Conservation (phyloP, 2,888 invertebrate genomes). For the Agrochola circellaris region DNA sequence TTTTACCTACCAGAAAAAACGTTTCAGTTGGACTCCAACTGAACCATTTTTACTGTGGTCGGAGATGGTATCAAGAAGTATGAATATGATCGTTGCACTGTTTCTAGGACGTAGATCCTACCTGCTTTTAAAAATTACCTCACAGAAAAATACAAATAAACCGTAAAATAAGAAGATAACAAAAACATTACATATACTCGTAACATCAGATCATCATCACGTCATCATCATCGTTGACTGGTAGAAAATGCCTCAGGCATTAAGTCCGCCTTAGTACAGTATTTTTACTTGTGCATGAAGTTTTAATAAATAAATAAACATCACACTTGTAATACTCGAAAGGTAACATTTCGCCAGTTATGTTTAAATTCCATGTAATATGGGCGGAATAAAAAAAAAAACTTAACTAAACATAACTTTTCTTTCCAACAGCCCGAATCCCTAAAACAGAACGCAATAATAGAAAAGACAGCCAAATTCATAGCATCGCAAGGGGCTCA, state of each 20-base stretch:
- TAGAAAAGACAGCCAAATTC: slow-evolving; percentile 98
- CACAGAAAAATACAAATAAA: not conserved
- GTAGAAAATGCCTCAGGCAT: no score
- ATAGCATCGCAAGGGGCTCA: slow-evolving; percentile 97
- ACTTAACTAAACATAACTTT: not conserved
- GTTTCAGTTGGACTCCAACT: not conserved
- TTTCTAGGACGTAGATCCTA: not conserved
- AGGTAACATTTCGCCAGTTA: no score
- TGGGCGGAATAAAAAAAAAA: no score
- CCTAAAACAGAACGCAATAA: slow-evolving; percentile 97
- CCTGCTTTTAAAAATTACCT: not conserved
- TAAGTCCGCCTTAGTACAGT: no score
- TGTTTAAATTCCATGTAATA: no score
- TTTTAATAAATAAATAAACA: no score
- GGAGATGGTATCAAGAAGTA: not conserved
- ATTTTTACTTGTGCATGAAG: no score
- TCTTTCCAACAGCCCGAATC: slow-evolving; percentile 93
- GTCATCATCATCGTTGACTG: no score
- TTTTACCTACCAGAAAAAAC: not conserved
- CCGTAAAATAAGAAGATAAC: not conserved
- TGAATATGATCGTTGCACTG: not conserved
- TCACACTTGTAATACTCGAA: no score
- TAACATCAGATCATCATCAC: no score
- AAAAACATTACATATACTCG: no score
- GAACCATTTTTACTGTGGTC: not conserved